A percentile compares a stretch with the other conserved stretches of the same genome.
Conservation (phyloP, 2,113 vertebrate species). For the Syngnathus typhle region DNA sequence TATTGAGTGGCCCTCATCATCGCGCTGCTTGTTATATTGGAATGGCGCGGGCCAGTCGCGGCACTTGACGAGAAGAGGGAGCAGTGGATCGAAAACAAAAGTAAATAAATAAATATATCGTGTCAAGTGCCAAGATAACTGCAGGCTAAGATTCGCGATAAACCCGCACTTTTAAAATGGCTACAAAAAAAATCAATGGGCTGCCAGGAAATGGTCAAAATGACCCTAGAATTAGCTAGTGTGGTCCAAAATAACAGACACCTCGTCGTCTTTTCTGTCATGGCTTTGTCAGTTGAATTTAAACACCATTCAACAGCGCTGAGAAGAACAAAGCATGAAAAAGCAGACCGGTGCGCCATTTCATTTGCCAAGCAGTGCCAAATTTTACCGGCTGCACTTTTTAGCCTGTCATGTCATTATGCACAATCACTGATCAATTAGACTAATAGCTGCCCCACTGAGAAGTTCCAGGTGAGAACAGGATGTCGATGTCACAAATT, state of each 20-base stretch:
- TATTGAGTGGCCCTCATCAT: constrained; percentile 18
- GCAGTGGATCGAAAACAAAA: constrained; percentile 3
- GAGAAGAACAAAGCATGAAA: not conserved
- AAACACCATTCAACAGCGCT: too few relatives aligned
- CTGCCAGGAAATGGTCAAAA: too few relatives aligned
- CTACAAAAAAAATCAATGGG: too few relatives aligned
- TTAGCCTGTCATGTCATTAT: constrained; percentile 32
- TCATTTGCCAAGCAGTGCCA: not conserved
- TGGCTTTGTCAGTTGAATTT: too few relatives aligned
- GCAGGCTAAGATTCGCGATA: constrained; percentile 43
- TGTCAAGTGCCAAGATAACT: constrained; percentile 29
- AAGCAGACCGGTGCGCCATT: not conserved
- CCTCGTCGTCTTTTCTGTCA: too few relatives aligned
- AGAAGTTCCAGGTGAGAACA: constrained; percentile 60
- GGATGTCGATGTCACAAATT: constrained; percentile 56
- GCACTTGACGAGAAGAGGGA: constrained; percentile 24
- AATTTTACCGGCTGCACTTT: not conserved
- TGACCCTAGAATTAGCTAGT: too few relatives aligned
- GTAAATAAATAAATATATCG: constrained; percentile 31
- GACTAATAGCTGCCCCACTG: constrained; percentile 54
- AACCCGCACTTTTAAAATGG: constrained; percentile 19
- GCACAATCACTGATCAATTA: constrained; percentile 52
- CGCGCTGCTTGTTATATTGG: constrained; percentile 22
- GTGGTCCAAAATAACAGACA: too few relatives aligned
- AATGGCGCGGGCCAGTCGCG: constrained; percentile 38